Conservation (phyloP, 1,140 invertebrate genomes). For the Phymastichus coffea region DNA sequence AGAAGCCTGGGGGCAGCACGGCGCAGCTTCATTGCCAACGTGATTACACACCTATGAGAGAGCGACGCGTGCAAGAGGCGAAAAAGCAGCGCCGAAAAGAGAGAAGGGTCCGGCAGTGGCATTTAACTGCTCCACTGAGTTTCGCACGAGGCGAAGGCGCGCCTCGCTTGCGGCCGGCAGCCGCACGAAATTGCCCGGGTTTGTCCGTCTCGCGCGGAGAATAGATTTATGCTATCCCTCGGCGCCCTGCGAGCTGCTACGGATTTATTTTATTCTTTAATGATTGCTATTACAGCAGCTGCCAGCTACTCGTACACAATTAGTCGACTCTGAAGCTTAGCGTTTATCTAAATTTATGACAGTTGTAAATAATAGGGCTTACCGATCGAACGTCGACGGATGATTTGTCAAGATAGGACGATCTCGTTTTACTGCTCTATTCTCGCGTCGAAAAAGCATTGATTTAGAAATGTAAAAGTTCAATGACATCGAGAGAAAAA, state of each 20-base stretch:
- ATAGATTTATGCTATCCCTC: neutral
- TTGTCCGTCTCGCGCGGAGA: neutral
- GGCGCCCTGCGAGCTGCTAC: neutral
- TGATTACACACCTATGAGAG: conserved; percentile 2
- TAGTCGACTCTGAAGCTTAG: neutral
- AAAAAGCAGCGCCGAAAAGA: neutral
- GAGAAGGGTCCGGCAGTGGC: neutral
- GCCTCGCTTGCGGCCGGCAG: no score
- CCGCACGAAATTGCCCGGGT: neutral
- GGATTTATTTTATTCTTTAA: conserved; percentile 12
- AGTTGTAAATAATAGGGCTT: conserved; percentile 25
- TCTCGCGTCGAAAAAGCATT: no score
- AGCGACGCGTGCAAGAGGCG: neutral
- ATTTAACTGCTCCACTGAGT: no score
- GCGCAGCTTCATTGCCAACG: no score
- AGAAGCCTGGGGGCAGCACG: no score
- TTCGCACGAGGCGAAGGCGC: no score
- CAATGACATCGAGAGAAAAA: no score
- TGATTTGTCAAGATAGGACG: no score
- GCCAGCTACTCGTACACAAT: neutral
- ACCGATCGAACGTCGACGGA: conserved; percentile 24
- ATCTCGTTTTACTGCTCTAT: no score
- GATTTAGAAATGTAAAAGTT: no score
- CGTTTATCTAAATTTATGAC: conserved; percentile 14
- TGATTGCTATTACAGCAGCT: conserved; percentile 10